phyloP scores from a whole-genome alignment of 2,113 vertebrate genomes.

The Psittacula cyanocephala region DNA sequence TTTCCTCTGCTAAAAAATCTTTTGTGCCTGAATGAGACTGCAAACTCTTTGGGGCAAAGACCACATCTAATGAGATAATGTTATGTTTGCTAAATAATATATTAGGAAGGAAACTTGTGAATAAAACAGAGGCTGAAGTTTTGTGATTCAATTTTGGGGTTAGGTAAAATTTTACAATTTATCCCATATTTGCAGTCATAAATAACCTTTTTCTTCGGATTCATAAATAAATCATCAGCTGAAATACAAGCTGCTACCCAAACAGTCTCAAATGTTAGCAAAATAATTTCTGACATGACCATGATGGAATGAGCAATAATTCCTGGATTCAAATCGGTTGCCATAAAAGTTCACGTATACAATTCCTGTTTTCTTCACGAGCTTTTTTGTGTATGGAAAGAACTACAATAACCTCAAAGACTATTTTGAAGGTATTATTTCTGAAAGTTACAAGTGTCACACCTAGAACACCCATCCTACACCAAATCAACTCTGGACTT shows the following conservation, averaged over 20 bases:
- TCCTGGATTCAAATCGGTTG: background rate
- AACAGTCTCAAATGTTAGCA: background rate
- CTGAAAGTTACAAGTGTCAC: background rate
- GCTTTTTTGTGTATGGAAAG: background rate
- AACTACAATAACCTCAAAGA: background rate
- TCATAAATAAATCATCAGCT: conserved; percentile 29
- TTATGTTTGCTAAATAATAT: conserved; percentile 35
- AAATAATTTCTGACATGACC: conserved; percentile 27
- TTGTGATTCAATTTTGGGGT: background rate
- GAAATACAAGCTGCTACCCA: background rate
- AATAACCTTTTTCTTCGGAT: background rate
- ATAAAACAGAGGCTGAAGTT: conserved; percentile 15
- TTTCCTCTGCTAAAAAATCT: conserved; percentile 2
- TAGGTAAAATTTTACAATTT: conserved; percentile 4
- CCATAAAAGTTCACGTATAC: background rate
- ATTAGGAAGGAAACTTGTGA: background rate
- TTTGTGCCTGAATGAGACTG: background rate
- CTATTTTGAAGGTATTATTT: background rate
- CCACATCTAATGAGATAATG: background rate
- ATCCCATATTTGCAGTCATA: background rate
- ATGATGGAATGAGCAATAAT: background rate
- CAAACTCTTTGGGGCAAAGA: conserved; percentile 17
- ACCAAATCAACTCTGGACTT: background rate
- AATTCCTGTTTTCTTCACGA: background rate
- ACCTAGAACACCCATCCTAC: background rate